Base-by-base conservation (phyloP, 1,140 invertebrate species). In the Heliconius himera region DNA sequence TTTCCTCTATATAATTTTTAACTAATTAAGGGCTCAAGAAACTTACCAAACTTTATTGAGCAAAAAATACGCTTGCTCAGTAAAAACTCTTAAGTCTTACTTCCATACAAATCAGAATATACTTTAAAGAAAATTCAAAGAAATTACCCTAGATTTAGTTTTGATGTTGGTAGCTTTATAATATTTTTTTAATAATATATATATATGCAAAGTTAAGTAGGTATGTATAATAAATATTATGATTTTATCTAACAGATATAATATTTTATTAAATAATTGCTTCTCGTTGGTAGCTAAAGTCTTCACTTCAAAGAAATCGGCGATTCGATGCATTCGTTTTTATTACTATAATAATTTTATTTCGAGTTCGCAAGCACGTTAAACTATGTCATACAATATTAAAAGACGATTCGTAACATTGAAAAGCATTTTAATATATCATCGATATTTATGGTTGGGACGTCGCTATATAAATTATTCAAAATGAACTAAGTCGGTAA, bases 401-500 rank as follows among this genome's bases (percentile, higher is more conserved):
- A 20, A 33, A 66, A 46, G 56, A 70, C n/a, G 38, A 70, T 76
- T 70, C 60, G 60, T 29, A 75, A 70, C 33, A 26, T 11, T 54
- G 49, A 74, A 79, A 26, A 38, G 46, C 71, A 66, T 73, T 78
- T 41, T 70, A 74, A 72, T 72, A n/a, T n/a, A 29, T 73, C 70
- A 46, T 54, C 82, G 76, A 78, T 77, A 81, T 83, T 83, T 81
- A 79, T 81, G 80, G 76, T 54, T 79, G 80, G 77, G 73, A 77
- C 81, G 71, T 83, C 66, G 80, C 72, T 51, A 75, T 81, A 88
- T 88, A 87, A 87, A 87, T 87, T 86, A 89, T 79, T 79, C 78
- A 79, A 54, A 74, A 79, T 86, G 84, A 87, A 86, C 83, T 86
- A 83, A 83, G 82, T 74, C 77, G 74, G 82, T 83, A 84, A 87